These are phyloP conservation scores for Stenurella melanura DNA, from an alignment of 2,888 invertebrate genomes.

Conservation along the genomic window DNA sequence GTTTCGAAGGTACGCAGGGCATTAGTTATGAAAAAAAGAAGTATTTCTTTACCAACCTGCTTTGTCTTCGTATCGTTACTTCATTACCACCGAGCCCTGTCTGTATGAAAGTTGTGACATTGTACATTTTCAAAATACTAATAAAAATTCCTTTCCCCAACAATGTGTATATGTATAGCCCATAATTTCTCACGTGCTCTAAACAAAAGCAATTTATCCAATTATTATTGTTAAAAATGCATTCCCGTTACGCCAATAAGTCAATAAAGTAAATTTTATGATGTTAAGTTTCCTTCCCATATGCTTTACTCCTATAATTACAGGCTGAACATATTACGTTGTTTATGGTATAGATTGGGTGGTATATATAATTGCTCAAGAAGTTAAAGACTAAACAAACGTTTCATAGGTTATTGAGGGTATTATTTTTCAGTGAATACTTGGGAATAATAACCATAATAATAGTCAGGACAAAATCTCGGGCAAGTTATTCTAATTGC, in stretches of 20 bases:
- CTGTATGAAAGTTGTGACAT: background rate
- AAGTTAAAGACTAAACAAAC: conserved; percentile 40
- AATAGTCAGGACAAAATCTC: conserved; percentile 2
- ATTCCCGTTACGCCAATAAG: conserved; percentile 33
- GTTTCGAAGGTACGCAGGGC: too few relatives aligned
- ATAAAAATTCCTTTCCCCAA: background rate
- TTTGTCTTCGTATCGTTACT: too few relatives aligned
- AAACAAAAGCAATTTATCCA: conserved; percentile 29
- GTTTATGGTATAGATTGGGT: conserved; percentile 38
- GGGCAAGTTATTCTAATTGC: background rate
- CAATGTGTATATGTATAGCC: background rate
- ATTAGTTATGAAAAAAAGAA: too few relatives aligned
- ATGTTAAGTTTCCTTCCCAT: conserved; percentile 38
- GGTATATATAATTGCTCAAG: conserved; percentile 17
- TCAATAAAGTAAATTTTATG: conserved; percentile 41
- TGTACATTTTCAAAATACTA: background rate
- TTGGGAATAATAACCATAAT: conserved; percentile 43
- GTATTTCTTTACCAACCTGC: too few relatives aligned
- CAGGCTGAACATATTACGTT: conserved; percentile 34
- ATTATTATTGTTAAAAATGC: conserved; percentile 25
- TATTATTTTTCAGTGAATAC: conserved; percentile 48
- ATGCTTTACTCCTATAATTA: conserved; percentile 32
- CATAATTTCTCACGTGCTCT: conserved; percentile 26
- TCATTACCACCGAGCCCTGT: too few relatives aligned
- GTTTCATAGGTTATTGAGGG: conserved; percentile 18